A percentile compares a stretch with the other conserved stretches of the same genome.
Conservation (phyloP, 2,113 vertebrate genomes). For the Gnathonemus echidnorhynchus region DNA sequence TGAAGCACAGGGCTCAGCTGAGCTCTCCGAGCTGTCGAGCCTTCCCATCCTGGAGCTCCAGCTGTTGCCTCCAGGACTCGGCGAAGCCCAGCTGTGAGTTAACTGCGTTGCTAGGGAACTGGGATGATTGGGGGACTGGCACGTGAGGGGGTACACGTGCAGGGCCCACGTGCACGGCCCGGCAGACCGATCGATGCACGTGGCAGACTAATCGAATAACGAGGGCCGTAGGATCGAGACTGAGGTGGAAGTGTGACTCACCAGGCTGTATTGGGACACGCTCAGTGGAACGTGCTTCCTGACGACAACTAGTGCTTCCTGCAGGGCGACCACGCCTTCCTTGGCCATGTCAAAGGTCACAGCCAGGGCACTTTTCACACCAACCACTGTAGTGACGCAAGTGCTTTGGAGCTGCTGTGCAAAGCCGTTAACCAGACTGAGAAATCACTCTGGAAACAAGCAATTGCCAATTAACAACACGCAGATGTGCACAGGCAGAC, state of each 20-base stretch:
- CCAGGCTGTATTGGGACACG: conserved; percentile 49
- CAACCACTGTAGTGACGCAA: conserved; percentile 42
- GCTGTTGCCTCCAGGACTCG: neutral
- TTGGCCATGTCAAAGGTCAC: conserved; percentile 50
- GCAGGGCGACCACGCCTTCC: conserved; percentile 45
- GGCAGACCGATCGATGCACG: conserved; percentile 22
- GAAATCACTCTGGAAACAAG: neutral
- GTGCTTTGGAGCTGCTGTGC: conserved; percentile 49
- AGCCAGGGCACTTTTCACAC: conserved; percentile 40
- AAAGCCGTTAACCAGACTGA: conserved; percentile 43
- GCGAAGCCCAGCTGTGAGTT: neutral
- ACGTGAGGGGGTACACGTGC: neutral
- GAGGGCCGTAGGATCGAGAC: conserved; percentile 24
- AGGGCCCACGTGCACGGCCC: neutral
- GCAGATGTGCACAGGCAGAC: neutral
- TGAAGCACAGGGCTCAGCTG: neutral
- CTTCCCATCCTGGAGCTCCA: neutral
- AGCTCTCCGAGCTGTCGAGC: no score
- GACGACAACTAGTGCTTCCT: conserved; percentile 45
- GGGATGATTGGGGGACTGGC: neutral
- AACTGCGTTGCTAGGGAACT: neutral
- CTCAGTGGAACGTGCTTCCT: conserved; percentile 52
- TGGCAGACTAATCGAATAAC: conserved; percentile 43
- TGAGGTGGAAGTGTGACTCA: conserved; percentile 49
- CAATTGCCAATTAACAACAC: neutral